These are phyloP conservation scores for Drosophila parvula DNA, from an alignment of 1,140 invertebrate species.

Conservation along the genomic window DNA sequence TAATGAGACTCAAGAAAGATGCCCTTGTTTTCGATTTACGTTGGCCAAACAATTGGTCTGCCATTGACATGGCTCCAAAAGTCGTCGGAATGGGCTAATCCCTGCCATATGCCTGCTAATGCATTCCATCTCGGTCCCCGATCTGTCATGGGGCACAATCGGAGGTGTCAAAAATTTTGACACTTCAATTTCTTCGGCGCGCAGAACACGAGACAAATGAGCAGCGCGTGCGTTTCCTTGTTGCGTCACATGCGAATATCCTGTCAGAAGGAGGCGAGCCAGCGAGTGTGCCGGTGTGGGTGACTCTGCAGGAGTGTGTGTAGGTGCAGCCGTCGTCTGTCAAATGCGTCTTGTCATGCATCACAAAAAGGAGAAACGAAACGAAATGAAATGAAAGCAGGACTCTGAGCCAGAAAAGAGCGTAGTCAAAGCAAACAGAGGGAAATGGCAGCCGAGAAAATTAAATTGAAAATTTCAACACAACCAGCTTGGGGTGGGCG, in stretches of 20 bases:
- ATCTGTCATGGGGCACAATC: conserved; percentile 76
- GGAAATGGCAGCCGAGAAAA: conserved; percentile 72
- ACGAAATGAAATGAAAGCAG: conserved; percentile 33
- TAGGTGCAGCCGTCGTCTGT: conserved; percentile 76
- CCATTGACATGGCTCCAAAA: conserved; percentile 21
- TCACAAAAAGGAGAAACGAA: conserved; percentile 55
- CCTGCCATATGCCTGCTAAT: conserved; percentile 56
- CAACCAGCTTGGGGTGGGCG: not conserved
- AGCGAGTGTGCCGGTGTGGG: conserved; percentile 5
- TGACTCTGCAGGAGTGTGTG: conserved; percentile 29
- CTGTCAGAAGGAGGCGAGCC: conserved; percentile 15
- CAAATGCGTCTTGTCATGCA: conserved; percentile 74
- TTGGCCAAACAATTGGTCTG: conserved; percentile 6
- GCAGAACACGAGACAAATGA: conserved; percentile 66
- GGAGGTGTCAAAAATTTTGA: conserved; percentile 77
- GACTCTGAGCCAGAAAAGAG: conserved; percentile 33
- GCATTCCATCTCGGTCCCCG: conserved; percentile 53
- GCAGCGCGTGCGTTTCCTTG: conserved; percentile 61
- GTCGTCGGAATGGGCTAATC: conserved; percentile 21
- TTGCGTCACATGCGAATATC: conserved; percentile 40
- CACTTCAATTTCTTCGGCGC: conserved; percentile 75
- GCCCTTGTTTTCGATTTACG: not conserved
- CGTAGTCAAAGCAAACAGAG: conserved; percentile 77
- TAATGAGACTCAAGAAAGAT: conserved; percentile 8
- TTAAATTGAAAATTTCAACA: conserved; percentile 82